phyloP scores from a whole-genome alignment of 2,888 invertebrate genomes.

The Oxyteleia sp. region DNA sequence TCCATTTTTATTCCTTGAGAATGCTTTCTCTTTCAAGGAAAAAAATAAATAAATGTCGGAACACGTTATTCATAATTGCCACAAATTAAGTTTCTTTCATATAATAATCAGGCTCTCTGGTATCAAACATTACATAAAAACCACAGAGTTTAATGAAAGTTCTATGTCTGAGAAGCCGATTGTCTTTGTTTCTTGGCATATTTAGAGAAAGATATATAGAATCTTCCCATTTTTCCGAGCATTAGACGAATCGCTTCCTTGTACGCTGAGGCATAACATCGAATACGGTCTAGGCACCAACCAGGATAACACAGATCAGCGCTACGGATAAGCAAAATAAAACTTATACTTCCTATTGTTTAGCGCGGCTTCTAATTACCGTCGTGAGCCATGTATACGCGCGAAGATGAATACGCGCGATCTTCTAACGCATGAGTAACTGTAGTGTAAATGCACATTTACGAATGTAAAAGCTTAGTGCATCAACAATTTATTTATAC shows the following conservation, averaged over 20 bases:
- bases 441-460: constrained; percentile 56
- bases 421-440: constrained; percentile 64
- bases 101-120: too few relatives aligned
- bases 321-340: constrained; percentile 85
- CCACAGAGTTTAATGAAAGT: constrained; percentile 62
- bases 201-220: constrained; percentile 63
- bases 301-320: constrained; percentile 80
- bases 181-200: constrained; percentile 53
- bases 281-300: constrained; percentile 68
- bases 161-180: constrained; percentile 52
- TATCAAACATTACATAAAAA: constrained; percentile 68
- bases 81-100: too few relatives aligned
- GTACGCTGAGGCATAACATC: constrained; percentile 61
- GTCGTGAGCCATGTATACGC: constrained; percentile 73
- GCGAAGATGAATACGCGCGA: constrained; percentile 71
- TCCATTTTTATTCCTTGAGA: too few relatives aligned
- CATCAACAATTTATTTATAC: constrained; percentile 35
- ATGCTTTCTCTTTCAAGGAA: too few relatives aligned
- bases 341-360: constrained; percentile 86
- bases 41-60: too few relatives aligned
- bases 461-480: constrained; percentile 38
- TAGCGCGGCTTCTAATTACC: constrained; percentile 85
- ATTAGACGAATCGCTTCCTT: constrained; percentile 69
- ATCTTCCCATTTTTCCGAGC: constrained; percentile 62
- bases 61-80: too few relatives aligned